These are phyloP conservation scores for Mohoua ochrocephala DNA, from an alignment of 2,113 vertebrate species.

Conservation along the genomic window DNA sequence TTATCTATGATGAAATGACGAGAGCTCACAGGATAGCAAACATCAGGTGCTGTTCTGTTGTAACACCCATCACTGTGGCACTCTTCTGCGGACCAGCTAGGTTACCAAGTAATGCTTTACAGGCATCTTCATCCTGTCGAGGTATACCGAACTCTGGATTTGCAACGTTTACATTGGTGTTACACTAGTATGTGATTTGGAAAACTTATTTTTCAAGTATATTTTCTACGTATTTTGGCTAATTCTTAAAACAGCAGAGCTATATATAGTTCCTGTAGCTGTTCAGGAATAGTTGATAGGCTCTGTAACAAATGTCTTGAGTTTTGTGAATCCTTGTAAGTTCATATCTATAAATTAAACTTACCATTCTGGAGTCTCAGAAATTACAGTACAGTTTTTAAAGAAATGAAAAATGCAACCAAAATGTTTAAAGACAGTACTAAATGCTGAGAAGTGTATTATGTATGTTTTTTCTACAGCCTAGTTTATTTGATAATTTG, in stretches of 20 bases:
- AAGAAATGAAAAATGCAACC: neutral
- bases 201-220: neutral
- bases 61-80: slow-evolving; percentile 82
- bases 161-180: neutral
- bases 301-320: neutral
- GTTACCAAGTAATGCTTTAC: slow-evolving; percentile 76
- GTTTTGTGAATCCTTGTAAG: neutral
- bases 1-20: slow-evolving; percentile 93
- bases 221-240: neutral
- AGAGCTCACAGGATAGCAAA: slow-evolving; percentile 85
- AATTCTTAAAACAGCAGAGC: neutral
- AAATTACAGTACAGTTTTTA: neutral
- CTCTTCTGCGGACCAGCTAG: slow-evolving; percentile 87
- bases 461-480: neutral
- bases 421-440: neutral
- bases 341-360: neutral
- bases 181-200: neutral
- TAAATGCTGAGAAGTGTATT: neutral
- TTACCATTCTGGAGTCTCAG: neutral
- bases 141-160: slow-evolving; percentile 41
- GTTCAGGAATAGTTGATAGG: neutral
- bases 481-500: neutral
- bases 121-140: slow-evolving; percentile 70
- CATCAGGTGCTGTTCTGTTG: slow-evolving; percentile 85
- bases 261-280: neutral